These are phyloP conservation scores for Bambusicola thoracicus DNA, from an alignment of 2,113 vertebrate genomes.

Conservation along the genomic window DNA sequence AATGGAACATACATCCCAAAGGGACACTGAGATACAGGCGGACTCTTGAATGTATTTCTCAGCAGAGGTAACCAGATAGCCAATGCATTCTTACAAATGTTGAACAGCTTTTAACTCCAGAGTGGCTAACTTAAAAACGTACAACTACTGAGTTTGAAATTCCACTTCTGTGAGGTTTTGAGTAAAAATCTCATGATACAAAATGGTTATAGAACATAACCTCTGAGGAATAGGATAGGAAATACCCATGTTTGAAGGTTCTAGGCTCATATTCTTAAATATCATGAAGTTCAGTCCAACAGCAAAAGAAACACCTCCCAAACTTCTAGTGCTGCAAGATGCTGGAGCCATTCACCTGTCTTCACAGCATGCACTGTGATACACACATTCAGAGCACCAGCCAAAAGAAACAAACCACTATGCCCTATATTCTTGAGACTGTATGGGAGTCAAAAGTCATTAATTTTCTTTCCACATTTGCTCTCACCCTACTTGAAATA, in stretches of 20 bases:
- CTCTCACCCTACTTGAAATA: not conserved
- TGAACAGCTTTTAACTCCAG: not conserved
- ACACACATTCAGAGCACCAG: not conserved
- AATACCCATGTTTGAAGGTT: not conserved
- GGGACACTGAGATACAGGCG: not conserved
- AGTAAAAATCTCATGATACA: not conserved
- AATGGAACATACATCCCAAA: not conserved
- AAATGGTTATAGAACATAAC: not conserved
- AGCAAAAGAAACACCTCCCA: not conserved
- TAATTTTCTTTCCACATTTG: not conserved
- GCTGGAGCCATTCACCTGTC: not conserved
- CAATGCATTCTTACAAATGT: not conserved
- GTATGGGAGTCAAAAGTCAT: not conserved
- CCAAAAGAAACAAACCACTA: constrained; percentile 19
- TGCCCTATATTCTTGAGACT: not conserved
- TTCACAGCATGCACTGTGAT: not conserved
- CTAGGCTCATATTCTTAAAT: not conserved
- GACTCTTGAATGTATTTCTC: not conserved
- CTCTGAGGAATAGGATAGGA: not conserved
- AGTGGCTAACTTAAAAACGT: not conserved
- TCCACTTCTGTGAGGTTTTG: not conserved
- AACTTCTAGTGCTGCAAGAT: not conserved
- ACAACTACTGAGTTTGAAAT: not conserved
- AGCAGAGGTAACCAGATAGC: not conserved
- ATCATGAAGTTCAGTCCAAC: not conserved